Conservation (phyloP, 2,113 vertebrate species). For the Muscicapa adusta region DNA sequence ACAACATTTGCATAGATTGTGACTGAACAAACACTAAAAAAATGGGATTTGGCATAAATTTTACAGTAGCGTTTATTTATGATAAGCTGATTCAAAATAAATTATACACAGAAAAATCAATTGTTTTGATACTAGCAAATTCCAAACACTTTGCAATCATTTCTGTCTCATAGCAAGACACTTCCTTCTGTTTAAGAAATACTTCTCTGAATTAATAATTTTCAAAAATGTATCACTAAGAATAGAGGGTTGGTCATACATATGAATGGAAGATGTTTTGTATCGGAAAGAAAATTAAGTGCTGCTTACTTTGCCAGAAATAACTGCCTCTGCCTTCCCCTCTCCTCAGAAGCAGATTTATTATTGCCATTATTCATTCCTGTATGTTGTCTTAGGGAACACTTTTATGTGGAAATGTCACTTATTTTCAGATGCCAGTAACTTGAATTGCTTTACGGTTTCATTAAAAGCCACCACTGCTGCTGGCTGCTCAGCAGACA, state of each 20-base stretch:
- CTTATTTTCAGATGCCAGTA: slow-evolving; percentile 39
- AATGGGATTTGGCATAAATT: not conserved
- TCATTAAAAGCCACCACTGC: slow-evolving; percentile 30
- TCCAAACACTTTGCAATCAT: not conserved
- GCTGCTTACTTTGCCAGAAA: slow-evolving; percentile 27
- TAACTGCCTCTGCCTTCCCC: not conserved
- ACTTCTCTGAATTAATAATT: not conserved
- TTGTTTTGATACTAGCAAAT: not conserved
- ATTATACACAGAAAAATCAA: not conserved
- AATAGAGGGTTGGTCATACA: not conserved
- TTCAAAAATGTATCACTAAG: not conserved
- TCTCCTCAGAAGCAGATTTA: slow-evolving; percentile 28
- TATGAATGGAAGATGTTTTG: slow-evolving; percentile 10
- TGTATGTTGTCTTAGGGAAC: not conserved
- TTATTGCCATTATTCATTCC: slow-evolving; percentile 37
- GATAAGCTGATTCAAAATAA: not conserved
- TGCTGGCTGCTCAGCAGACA: slow-evolving; percentile 21
- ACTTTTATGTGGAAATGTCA: slow-evolving; percentile 37
- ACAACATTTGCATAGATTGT: not conserved
- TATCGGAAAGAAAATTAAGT: not conserved
- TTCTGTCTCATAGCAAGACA: not conserved
- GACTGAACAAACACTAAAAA: not conserved
- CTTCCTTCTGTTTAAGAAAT: not conserved
- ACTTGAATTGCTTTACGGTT: slow-evolving; percentile 31
- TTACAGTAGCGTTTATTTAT: not conserved